phyloP scores from a whole-genome alignment of 2,888 invertebrate genomes.

The Drosophila paramelanica region DNA sequence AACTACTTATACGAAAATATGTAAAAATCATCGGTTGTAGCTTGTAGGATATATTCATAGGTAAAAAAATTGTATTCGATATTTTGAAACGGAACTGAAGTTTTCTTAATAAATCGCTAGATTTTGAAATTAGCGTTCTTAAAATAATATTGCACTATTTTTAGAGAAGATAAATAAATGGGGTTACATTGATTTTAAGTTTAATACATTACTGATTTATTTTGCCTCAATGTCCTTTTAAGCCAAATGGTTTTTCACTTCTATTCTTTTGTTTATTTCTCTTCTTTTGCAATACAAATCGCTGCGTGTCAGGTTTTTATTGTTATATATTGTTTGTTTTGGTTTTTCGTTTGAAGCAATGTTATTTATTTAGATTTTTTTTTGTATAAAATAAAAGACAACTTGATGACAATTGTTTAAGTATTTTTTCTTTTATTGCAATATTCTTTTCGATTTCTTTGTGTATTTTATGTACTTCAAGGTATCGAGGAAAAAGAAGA shows the following conservation, averaged over 20 bases:
- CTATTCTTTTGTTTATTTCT: constrained; percentile 4
- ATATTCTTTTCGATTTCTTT: constrained; percentile 61
- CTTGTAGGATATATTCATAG: not conserved
- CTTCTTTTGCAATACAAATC: constrained; percentile 39
- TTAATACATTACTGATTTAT: constrained; percentile 35
- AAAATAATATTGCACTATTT: constrained; percentile 8
- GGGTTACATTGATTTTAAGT: constrained; percentile 6
- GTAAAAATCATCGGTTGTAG: not conserved
- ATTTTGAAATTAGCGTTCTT: not conserved
- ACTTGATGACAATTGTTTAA: constrained; percentile 79
- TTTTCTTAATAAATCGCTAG: not conserved
- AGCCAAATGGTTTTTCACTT: constrained; percentile 24
- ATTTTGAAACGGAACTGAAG: not conserved
- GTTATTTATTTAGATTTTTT: constrained; percentile 11
- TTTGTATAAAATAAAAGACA: constrained; percentile 80
- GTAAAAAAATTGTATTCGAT: not conserved
- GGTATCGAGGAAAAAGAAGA: constrained; percentile 59
- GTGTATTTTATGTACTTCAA: constrained; percentile 57
- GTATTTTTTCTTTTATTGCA: constrained; percentile 75
- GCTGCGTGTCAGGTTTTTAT: constrained; percentile 29
- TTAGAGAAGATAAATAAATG: not conserved
- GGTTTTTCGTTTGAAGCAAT: constrained; percentile 29
- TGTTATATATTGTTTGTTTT: constrained; percentile 31
- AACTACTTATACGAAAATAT: constrained; percentile 10
- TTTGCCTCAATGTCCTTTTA: constrained; percentile 32